Conservation (phyloP, 2,113 vertebrate species). For the Oryzias curvinotus region DNA sequence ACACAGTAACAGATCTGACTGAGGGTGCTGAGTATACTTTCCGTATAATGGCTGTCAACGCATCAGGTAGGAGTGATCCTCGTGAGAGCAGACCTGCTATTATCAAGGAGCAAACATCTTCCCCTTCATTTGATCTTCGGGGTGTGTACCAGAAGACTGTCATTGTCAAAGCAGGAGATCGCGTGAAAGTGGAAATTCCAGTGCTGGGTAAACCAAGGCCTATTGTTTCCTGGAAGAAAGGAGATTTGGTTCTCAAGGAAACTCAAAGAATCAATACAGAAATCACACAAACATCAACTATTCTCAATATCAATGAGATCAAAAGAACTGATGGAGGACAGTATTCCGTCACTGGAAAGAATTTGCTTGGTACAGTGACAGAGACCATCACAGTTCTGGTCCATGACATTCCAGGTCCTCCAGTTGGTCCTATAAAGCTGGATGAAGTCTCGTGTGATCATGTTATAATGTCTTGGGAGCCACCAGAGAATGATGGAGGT, state of each 20-base stretch:
- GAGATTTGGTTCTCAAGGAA: conserved; percentile 84
- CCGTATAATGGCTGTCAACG: conserved; percentile 97
- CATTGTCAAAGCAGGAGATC: conserved; percentile 93
- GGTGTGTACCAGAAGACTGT: conserved; percentile 91
- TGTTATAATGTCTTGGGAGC: conserved; percentile 91
- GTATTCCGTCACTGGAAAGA: conserved; percentile 90
- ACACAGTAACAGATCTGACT: conserved; percentile 85
- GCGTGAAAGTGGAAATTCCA: conserved; percentile 96
- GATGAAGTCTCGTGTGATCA: conserved; percentile 96
- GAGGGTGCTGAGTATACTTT: conserved; percentile 94
- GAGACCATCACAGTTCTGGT: conserved; percentile 90
- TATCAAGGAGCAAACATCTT: conserved; percentile 89
- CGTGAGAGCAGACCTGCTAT: conserved; percentile 91
- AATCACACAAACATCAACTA: conserved; percentile 89
- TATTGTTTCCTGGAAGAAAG: conserved; percentile 93
- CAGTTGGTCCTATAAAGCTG: conserved; percentile 92
- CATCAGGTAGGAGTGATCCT: conserved; percentile 92
- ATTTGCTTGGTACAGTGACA: conserved; percentile 89
- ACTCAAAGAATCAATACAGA: conserved; percentile 94
- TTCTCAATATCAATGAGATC: conserved; percentile 91
- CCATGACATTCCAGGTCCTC: conserved; percentile 94
- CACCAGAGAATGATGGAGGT: conserved; percentile 93
- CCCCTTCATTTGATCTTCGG: conserved; percentile 92
- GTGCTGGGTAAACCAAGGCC: conserved; percentile 93
- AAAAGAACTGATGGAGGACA: conserved; percentile 86